Percentiles rank a stretch among this genome's conserved stretches.
These are phyloP conservation scores for Nothobranchius furzeri DNA, from an alignment of 2,113 vertebrate species.

Conservation along the genomic window DNA sequence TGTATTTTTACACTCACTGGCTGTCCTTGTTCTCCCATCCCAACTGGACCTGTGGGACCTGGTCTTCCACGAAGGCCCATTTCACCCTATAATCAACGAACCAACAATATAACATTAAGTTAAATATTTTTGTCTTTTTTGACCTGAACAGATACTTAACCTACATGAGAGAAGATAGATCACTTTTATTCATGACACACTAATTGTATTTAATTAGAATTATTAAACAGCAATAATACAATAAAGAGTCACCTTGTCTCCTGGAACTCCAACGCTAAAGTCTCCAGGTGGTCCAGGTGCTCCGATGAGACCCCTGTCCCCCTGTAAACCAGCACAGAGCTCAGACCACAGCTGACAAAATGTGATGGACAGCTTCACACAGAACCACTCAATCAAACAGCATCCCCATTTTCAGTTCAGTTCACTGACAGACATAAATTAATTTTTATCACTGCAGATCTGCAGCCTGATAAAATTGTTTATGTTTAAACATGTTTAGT, in stretches of 20 bases:
- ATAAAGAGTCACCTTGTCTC: slow-evolving; percentile 81
- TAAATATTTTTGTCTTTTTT: no score
- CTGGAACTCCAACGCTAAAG: slow-evolving; percentile 84
- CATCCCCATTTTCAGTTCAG: neutral
- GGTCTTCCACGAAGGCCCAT: slow-evolving; percentile 81
- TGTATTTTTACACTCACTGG: slow-evolving; percentile 76
- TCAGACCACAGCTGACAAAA: neutral
- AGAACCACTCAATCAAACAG: neutral
- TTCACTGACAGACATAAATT: neutral
- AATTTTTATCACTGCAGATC: no score
- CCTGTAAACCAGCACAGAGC: slow-evolving; percentile 47
- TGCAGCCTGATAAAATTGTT: no score
- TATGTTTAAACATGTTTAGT: no score
- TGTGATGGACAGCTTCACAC: neutral
- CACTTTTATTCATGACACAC: no score
- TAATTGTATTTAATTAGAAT: no score
- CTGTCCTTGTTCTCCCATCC: slow-evolving; percentile 83
- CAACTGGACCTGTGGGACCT: slow-evolving; percentile 79
- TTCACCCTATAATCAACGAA: slow-evolving; percentile 81
- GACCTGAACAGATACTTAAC: no score
- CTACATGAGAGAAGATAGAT: no score
- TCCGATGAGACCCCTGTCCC: slow-evolving; percentile 79
- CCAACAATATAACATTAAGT: neutral
- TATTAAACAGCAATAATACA: no score
- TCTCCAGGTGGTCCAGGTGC: slow-evolving; percentile 80